Evolutionary conservation across 2,888 invertebrate species (phyloP), one percentile per base, ranked within the genome.

Genomic region (Fabriciana adippe): DNA sequence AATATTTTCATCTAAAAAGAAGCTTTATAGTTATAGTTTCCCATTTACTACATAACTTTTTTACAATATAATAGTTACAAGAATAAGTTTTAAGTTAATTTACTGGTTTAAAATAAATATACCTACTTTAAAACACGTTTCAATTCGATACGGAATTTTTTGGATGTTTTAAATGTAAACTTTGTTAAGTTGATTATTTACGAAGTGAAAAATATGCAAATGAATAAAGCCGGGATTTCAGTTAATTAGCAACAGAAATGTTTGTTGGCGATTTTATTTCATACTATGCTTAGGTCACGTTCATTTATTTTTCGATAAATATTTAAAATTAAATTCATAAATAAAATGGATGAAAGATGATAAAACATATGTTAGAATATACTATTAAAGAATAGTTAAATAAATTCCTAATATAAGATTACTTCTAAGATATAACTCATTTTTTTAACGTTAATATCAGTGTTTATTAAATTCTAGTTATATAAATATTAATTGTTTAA

Each of bases 191-290:
- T 59, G 16, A 31, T 31, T 48, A 48, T 26, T 48, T 15, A 59
- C 53, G 8, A 16, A 48, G 47, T 59, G 59, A 53, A 65, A 59
- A 59, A 59, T 59, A 54, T 59, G 59, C 41, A 65, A 65, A 65
- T 59, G 3, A 65, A 59, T 45, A 56, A 56, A 56, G 53, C 31
- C 65, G 47, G 53, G 65, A 53, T 59, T 54, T 50, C 45, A 45
- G 16, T 47, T 59, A 54, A 59, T 59, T 54, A 65, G 45, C 47
- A 54, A 35, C 41, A 57, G 18, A 31, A 47, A 47, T 59, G 16
- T 47, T 18, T 59, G 45, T 26, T 31, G 31, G 26, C n/a, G 16
- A 53, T 47, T 59, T 26, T 16, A 55, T 26, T 47, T 59, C 16
- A 18, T 53, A 64, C 41, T 21, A 45, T 45, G 16, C 14, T 53